A percentile compares a stretch with the other conserved stretches of the same genome.
Conservation (phyloP, 2,797 vertebrate species). For the Pseudomugil gertrudae region DNA sequence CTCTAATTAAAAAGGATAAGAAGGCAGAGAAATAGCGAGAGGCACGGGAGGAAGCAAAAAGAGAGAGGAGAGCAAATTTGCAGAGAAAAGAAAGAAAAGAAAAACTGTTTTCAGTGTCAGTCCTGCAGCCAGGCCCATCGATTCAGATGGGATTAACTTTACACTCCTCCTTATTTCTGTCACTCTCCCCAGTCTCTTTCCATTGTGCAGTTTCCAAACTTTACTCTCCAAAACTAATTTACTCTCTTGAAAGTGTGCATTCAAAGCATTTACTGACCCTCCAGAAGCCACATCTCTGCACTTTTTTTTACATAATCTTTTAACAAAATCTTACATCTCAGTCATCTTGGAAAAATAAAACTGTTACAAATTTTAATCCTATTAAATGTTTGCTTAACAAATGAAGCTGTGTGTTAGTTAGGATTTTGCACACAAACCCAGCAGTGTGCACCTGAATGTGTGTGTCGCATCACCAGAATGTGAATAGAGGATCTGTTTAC, state of each 20-base stretch:
- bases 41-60: slow-evolving; percentile 80
- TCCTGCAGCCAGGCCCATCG: slow-evolving; percentile 86
- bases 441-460: slow-evolving; percentile 7
- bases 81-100: slow-evolving; percentile 93
- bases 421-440: slow-evolving; percentile 6
- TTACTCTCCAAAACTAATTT: slow-evolving; percentile 37
- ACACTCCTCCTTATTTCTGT: slow-evolving; percentile 67
- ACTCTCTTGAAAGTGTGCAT: slow-evolving; percentile 15
- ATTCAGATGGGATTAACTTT: slow-evolving; percentile 87
- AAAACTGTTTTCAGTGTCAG: slow-evolving; percentile 95
- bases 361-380: not conserved
- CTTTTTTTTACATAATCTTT: slow-evolving; percentile 1
- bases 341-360: slow-evolving; percentile 3
- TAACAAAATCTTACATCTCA: not conserved
- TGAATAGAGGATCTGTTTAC: slow-evolving; percentile 67
- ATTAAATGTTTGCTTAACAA: slow-evolving; percentile 11
- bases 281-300: slow-evolving; percentile 1
- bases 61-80: slow-evolving; percentile 82
- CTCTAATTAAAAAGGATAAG: slow-evolving; percentile 99
- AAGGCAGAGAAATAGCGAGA: slow-evolving; percentile 83
- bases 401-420: slow-evolving; percentile 1
- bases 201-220: slow-evolving; percentile 43
- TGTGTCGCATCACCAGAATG: slow-evolving; percentile 62
- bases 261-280: slow-evolving; percentile 22
- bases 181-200: slow-evolving; percentile 45